phyloP scores from a whole-genome alignment of 2,113 vertebrate species.

The Odontophorus gujanensis region DNA sequence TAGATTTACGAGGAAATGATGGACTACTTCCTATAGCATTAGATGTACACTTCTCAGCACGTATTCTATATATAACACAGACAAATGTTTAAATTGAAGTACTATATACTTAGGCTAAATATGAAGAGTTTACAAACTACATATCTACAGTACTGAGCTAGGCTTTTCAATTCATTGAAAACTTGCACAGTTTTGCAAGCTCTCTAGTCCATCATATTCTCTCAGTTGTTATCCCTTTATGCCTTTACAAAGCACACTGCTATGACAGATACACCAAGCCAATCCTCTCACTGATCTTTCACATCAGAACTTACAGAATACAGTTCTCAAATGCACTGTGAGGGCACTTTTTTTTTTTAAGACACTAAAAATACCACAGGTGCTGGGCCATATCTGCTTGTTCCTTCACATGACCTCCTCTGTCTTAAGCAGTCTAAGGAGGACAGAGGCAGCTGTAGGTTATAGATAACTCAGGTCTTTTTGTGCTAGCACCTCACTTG shows the following conservation, averaged over 20 bases:
- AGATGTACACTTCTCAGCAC: background rate
- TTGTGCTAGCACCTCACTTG: background rate
- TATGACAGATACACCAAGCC: background rate
- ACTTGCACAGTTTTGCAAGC: background rate
- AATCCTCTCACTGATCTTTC: background rate
- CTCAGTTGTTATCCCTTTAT: background rate
- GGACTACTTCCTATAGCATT: background rate
- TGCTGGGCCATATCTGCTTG: background rate
- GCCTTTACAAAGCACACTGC: background rate
- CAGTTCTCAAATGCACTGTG: background rate
- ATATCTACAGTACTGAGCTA: background rate
- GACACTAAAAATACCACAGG: background rate
- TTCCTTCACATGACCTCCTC: background rate
- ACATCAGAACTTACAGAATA: background rate
- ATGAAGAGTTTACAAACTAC: background rate
- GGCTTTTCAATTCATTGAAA: background rate
- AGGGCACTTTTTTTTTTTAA: background rate
- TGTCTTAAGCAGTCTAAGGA: background rate
- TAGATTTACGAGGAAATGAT: background rate
- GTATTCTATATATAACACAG: background rate
- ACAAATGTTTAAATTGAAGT: background rate
- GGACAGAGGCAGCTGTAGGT: fast-evolving
- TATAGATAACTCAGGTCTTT: background rate
- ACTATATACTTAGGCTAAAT: background rate
- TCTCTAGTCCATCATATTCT: background rate